Conservation (phyloP, 1,140 invertebrate species). For the Diachasmimorpha longicaudata region DNA sequence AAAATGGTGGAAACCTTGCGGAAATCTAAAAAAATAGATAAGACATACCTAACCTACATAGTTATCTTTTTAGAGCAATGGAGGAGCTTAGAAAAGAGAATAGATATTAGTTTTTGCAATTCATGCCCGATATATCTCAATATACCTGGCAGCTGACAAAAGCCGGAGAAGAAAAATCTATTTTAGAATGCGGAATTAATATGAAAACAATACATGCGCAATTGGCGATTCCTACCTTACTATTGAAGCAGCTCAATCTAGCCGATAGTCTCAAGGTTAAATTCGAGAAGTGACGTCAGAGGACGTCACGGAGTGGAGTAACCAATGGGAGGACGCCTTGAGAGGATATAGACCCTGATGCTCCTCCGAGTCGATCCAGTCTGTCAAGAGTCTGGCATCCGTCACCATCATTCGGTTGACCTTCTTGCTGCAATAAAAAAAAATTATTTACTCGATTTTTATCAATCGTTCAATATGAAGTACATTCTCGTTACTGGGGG, state of each 20-base stretch:
- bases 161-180: no score
- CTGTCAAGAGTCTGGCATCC: constrained; percentile 29
- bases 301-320: neutral
- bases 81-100: no score
- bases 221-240: neutral
- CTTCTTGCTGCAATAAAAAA: neutral
- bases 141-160: no score
- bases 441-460: neutral
- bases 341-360: constrained; percentile 23
- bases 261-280: constrained; percentile 17
- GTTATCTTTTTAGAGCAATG: no score
- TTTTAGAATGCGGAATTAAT: no score
- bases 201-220: neutral
- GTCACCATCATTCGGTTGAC: neutral
- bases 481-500: constrained; percentile 98
- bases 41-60: no score
- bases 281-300: neutral
- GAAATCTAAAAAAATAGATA: no score
- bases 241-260: neutral
- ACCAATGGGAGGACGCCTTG: neutral
- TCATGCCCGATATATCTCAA: no score
- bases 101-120: no score
- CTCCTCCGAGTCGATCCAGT: constrained; percentile 18
- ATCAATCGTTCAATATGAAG: constrained; percentile 72
- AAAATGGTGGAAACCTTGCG: no score